phyloP scores from a whole-genome alignment of 2,888 invertebrate species.

The Tinea trinotella region DNA sequence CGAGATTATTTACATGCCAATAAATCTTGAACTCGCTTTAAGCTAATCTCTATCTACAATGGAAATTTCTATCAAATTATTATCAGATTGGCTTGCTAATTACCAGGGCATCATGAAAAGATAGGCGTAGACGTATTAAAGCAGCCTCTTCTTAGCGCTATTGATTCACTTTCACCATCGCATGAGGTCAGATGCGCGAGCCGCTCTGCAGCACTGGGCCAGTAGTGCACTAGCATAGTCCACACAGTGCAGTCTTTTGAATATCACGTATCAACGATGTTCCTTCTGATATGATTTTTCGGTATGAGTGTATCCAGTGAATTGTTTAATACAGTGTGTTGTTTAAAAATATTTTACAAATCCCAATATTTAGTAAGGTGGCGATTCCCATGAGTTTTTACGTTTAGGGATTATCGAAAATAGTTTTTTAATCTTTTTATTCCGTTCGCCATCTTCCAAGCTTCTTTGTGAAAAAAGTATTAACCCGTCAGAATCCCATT shows the following conservation, averaged over 20 bases:
- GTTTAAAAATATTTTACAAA: not conserved
- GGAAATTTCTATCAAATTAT: not conserved
- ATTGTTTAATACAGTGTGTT: not conserved
- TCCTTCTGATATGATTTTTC: not conserved
- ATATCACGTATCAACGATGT: conserved; percentile 36
- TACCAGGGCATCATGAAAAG: conserved; percentile 25
- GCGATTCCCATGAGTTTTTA: not conserved
- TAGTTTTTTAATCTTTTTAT: conserved; percentile 23
- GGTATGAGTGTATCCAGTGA: not conserved
- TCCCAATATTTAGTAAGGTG: not conserved
- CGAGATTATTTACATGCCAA: conserved; percentile 48
- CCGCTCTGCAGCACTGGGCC: conserved; percentile 55
- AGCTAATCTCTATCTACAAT: not conserved
- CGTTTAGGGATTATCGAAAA: conserved; percentile 8
- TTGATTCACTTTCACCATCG: conserved; percentile 66
- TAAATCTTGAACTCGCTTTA: conserved; percentile 3
- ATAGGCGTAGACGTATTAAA: not conserved
- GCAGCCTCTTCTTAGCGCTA: conserved; percentile 34
- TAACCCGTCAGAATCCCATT: conserved; percentile 39
- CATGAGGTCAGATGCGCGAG: conserved; percentile 65
- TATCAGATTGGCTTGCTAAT: conserved; percentile 22
- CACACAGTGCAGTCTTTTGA: conserved; percentile 46
- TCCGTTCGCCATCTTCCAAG: conserved; percentile 38
- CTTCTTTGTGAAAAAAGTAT: conserved; percentile 37
- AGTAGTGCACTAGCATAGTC: conserved; percentile 43